A percentile compares a stretch with the other conserved stretches of the same genome.
These are phyloP conservation scores for Tetranychus urticae DNA, from an alignment of 1,140 invertebrate species.

Conservation along the genomic window DNA sequence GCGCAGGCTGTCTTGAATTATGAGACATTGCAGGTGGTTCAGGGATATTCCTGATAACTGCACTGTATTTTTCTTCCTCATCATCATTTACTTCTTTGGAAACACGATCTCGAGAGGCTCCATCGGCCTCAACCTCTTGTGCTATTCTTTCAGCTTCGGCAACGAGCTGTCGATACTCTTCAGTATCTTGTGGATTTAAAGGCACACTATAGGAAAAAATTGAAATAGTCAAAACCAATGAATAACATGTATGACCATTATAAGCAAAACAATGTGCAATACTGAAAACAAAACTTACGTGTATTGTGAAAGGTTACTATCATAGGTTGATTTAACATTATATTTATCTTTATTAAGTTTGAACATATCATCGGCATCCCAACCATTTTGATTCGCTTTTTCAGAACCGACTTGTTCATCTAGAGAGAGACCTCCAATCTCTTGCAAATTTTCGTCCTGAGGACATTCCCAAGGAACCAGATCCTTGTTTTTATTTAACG, in stretches of 20 bases:
- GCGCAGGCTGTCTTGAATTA: background rate
- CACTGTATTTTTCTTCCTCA: slow-evolving; percentile 45
- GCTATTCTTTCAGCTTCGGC: slow-evolving; percentile 63
- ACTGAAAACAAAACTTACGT: slow-evolving; percentile 25
- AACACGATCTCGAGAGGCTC: slow-evolving; percentile 45
- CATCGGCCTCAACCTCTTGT: slow-evolving; percentile 62
- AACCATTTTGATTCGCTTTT: slow-evolving; percentile 35
- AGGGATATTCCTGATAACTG: slow-evolving; percentile 18
- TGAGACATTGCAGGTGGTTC: background rate
- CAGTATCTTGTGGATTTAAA: slow-evolving; percentile 52
- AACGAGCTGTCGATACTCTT: slow-evolving; percentile 59
- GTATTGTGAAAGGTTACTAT: slow-evolving; percentile 56
- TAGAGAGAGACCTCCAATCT: background rate
- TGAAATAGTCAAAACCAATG: background rate
- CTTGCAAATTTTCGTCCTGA: slow-evolving; percentile 27
- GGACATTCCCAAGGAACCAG: slow-evolving; percentile 65
- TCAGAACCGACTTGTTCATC: background rate
- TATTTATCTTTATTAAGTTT: slow-evolving; percentile 67
- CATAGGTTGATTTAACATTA: slow-evolving; percentile 64
- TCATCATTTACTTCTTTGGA: slow-evolving; percentile 65
- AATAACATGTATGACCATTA: background rate
- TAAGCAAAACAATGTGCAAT: background rate
- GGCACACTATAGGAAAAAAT: slow-evolving; percentile 25
- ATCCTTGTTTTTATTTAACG: slow-evolving; percentile 39
- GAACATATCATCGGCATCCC: slow-evolving; percentile 88